Evolutionary conservation across 2,888 invertebrate genomes (phyloP).

Genomic region (Acronicta alni): DNA sequence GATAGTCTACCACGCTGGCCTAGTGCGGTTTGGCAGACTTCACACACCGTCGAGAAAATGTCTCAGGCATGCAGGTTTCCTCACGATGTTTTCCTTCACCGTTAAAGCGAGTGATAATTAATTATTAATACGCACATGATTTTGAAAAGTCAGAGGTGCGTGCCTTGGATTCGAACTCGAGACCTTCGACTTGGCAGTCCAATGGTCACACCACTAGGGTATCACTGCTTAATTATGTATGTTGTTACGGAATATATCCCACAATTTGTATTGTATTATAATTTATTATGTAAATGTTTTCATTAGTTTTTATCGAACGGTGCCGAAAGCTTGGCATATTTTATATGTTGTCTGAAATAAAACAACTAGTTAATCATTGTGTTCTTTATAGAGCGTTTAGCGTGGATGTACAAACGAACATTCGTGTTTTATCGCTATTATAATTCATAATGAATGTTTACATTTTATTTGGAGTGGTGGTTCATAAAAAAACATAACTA

Average conservation of each 20-base stretch:
- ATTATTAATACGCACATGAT: no score
- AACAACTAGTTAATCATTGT: slow-evolving; percentile 45
- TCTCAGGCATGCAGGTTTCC: no score
- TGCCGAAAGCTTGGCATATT: slow-evolving; percentile 38
- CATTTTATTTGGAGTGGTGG: slow-evolving; percentile 15
- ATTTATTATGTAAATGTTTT: slow-evolving; percentile 83
- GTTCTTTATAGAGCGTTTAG: slow-evolving; percentile 49
- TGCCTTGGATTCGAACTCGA: no score
- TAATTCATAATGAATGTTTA: slow-evolving; percentile 40
- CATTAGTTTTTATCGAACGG: slow-evolving; percentile 29
- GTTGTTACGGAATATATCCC: slow-evolving; percentile 84
- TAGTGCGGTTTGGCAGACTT: no score
- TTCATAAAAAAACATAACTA: slow-evolving; percentile 29
- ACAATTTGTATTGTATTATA: slow-evolving; percentile 83
- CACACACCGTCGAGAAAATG: no score
- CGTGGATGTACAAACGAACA: slow-evolving; percentile 48
- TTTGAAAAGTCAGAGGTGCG: no score
- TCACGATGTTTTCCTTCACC: no score
- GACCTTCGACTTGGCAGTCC: no score
- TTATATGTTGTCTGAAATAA: slow-evolving; percentile 47
- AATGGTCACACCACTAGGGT: no score
- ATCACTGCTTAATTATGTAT: no score
- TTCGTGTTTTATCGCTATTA: slow-evolving; percentile 44
- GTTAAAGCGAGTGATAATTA: no score
- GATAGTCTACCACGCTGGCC: no score